Base-by-base conservation (phyloP, 2,888 invertebrate genomes). In the Sarcophaga carnaria region DNA sequence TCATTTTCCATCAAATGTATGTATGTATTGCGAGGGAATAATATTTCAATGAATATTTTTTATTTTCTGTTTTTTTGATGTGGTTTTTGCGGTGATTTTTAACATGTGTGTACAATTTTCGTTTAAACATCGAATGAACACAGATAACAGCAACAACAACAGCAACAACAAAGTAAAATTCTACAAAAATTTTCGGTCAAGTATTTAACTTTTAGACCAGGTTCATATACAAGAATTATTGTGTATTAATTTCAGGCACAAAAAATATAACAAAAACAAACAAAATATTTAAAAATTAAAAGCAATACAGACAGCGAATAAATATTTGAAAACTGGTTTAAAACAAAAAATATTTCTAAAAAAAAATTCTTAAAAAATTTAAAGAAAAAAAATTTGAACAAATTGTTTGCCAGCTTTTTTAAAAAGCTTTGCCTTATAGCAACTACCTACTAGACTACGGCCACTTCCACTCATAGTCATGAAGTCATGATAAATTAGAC, bases 71-170 rank as follows among this genome's bases (percentile, higher is more conserved):
- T 54, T 81, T 81, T 81, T 87, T 87, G 78, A 87, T 84, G 87
- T 81, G 87, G 87, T 79, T 84, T 80, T 81, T 87, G 87, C 76
- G 87, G 87, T 78, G 54, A 62, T 76, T 87, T 84, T 81, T 27
- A 79, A 81, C 81, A 84, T 84, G 81, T 81, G 70, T 79, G 87
- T 63, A 25, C 75, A 78, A 49, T 47, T 78, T 54, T 49, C 67
- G 75, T 78, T 80, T 60, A 59, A 86, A 80, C 59, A 80, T 72
- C 22, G 14, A 71, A 63, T 66, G 25, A 63, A 72, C 27, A 80
- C 12, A 69, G 3, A 69, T 54, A 54, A 54, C 54, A 54, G 0
- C 14, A 54, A 49, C 10, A 49, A 14, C 49, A 27, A 63, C 14
- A 54, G 12, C 10, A 49, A 14, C 49, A 27, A 63, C 1, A 71